Conservation (phyloP, 2,113 vertebrate species). For the Calypte anna region DNA sequence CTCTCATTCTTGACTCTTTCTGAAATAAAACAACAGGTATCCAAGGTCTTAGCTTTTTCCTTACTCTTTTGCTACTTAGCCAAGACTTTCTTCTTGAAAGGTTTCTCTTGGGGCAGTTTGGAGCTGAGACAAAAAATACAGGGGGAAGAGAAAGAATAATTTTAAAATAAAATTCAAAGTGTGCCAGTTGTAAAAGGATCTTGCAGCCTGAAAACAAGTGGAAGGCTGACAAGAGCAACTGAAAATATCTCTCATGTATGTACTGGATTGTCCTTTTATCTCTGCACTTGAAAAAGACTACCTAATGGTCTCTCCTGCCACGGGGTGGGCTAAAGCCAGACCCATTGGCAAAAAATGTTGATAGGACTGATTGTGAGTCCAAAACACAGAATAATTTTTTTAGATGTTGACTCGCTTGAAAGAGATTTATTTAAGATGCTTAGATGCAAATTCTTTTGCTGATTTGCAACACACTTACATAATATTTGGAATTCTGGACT, state of each 20-base stretch:
- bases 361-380: neutral
- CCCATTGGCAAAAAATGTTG: neutral
- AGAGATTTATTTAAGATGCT: slow-evolving; percentile 26
- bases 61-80: neutral
- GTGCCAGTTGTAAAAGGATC: neutral
- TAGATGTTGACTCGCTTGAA: neutral
- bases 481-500: neutral
- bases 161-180: neutral
- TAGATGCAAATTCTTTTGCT: slow-evolving; percentile 48
- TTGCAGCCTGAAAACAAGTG: neutral
- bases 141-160: neutral
- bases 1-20: neutral
- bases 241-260: neutral
- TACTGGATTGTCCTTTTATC: neutral
- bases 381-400: neutral
- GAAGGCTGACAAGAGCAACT: neutral
- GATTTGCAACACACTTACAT: slow-evolving; percentile 39
- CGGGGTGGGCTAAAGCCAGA: neutral
- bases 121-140: neutral
- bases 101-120: neutral
- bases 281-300: neutral
- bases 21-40: neutral
- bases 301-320: neutral
- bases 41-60: neutral
- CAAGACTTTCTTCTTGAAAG: neutral